Evolutionary conservation across 64 coral and sea anemone genomes (phyloP), one percentile per base, ranked within the genome.

Genomic region (Acropora yongei): DNA sequence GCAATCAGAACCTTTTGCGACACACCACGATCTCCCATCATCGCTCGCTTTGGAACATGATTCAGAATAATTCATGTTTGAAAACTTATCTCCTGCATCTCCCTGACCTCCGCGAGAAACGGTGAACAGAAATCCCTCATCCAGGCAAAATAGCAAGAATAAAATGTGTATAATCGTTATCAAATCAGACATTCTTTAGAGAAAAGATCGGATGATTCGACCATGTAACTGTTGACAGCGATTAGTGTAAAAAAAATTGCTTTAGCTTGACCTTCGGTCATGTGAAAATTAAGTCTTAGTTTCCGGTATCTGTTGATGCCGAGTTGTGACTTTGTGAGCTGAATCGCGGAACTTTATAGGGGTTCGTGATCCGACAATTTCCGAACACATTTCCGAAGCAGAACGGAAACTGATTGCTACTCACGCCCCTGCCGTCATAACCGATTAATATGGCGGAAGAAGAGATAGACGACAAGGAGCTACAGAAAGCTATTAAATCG

Each of bases 221-320:
- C 14, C 11, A 13, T 13, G 11, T 13, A 63, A 63, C 0, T 8
- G 60, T 13, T 63, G 11, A 30, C 30, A 30, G 30, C 30, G 30
- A 30, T 30, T 30, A 30, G 30, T 30, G 30, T 30, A 30, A 30
- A 30, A 30, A 0, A 30, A 30, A 30, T 30, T 30, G 30, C 30
- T 30, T 30, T 30, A 30, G 30, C 30, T 30, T 30, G 30, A 30
- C 30, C 30, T 30, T 30, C 30, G 3, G 49, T 10, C 47, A 16
- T 16, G 67, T 69, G 43, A 84, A 84, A 84, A 68, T 16, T 67
- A 14, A 66, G 65, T 46, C 63, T 65, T 17, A 60, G 16, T 20
- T 84, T 84, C 65, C 16, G 39, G 82, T 11, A 68, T 84, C 82
- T 84, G 82, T 43, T 66, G 80, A 83, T 47, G 18, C 80, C 77